Percentiles rank a stretch among this genome's conserved stretches.
Conservation (phyloP, 2,113 vertebrate species). For the Phasianus colchicus region DNA sequence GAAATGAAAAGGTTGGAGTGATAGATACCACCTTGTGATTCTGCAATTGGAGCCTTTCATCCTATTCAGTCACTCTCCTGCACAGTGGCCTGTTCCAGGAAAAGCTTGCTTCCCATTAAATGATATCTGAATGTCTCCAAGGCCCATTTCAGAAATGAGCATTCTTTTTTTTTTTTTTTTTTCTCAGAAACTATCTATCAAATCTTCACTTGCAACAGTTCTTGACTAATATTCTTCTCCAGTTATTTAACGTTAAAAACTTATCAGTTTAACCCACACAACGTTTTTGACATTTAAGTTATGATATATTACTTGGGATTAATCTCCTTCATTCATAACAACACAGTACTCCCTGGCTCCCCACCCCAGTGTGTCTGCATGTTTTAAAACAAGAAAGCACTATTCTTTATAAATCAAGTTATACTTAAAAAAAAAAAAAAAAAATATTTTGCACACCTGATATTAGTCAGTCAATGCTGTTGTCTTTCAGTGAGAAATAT, state of each 20-base stretch:
- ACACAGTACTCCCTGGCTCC: background rate
- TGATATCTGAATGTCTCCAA: slow-evolving; percentile 46
- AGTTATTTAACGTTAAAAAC: slow-evolving; percentile 44
- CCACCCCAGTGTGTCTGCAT: rapidly evolving
- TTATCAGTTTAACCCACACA: background rate
- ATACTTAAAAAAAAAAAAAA: background rate
- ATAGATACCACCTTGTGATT: slow-evolving; percentile 63
- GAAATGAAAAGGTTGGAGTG: slow-evolving; percentile 63
- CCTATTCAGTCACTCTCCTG: slow-evolving; percentile 41
- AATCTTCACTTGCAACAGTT: slow-evolving; percentile 14
- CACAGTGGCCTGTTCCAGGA: slow-evolving; percentile 31
- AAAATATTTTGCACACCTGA: background rate
- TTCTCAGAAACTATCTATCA: slow-evolving; percentile 8
- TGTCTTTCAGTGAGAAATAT: slow-evolving; percentile 9
- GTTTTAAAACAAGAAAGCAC: background rate
- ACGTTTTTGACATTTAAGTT: slow-evolving; percentile 26
- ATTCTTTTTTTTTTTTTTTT: background rate
- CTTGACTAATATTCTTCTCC: slow-evolving; percentile 47
- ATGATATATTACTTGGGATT: background rate
- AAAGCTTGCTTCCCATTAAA: slow-evolving; percentile 53
- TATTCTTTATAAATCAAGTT: background rate
- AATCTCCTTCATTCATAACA: background rate
- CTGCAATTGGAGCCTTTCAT: slow-evolving; percentile 48
- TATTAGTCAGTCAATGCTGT: background rate
- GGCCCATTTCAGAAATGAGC: background rate